Percentiles rank a stretch among this genome's conserved stretches.
These are phyloP conservation scores for Dorcus parallelipipedus DNA, from an alignment of 2,888 invertebrate species.

Conservation along the genomic window DNA sequence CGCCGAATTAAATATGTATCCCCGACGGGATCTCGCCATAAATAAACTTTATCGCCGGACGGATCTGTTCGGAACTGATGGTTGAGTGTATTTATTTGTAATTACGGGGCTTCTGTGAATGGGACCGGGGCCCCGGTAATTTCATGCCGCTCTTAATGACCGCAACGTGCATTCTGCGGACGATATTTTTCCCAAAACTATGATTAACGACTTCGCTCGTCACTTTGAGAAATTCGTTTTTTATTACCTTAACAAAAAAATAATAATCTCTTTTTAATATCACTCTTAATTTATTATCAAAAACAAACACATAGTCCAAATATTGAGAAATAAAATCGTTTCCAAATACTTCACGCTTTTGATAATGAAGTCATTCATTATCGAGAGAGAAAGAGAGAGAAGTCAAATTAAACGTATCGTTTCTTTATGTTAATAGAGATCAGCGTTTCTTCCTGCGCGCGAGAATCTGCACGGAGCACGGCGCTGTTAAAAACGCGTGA, in stretches of 20 bases:
- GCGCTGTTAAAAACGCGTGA: constrained; percentile 26
- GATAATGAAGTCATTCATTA: no score
- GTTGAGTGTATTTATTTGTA: constrained; percentile 22
- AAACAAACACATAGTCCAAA: no score
- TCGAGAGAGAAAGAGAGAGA: no score
- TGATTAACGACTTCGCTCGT: background rate
- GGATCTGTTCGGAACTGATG: constrained; percentile 35
- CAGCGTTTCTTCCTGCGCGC: constrained; percentile 20
- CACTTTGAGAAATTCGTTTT: background rate
- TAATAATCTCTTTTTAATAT: no score
- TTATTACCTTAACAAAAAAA: no score
- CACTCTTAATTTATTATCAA: no score
- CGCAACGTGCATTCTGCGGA: constrained; percentile 18
- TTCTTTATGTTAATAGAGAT: constrained; percentile 25
- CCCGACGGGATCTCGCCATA: constrained; percentile 33
- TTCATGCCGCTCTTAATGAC: constrained; percentile 27
- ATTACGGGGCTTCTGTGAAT: constrained; percentile 25
- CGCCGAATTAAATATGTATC: constrained; percentile 42
- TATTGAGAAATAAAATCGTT: no score
- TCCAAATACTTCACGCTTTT: no score
- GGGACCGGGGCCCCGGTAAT: constrained; percentile 22
- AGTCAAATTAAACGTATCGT: constrained; percentile 12
- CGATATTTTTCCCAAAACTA: background rate
- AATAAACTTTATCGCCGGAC: constrained; percentile 34
- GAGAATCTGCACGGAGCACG: background rate